These are phyloP conservation scores for Gastrophryne carolinensis DNA, from an alignment of 2,797 vertebrate species.

Conservation along the genomic window DNA sequence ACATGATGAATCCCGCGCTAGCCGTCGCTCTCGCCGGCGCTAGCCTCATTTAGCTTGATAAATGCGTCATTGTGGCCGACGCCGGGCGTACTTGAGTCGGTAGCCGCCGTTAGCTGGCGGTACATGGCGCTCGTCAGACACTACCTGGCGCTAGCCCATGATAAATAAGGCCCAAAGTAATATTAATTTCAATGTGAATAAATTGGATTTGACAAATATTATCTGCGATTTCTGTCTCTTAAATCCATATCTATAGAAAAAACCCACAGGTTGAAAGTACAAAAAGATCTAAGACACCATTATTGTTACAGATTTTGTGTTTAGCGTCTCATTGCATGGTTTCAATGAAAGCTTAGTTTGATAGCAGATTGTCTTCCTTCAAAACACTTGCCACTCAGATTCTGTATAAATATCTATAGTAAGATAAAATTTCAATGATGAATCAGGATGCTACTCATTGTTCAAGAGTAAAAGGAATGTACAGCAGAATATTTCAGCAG, in stretches of 20 bases:
- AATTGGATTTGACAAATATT: too few species aligned
- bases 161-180: too few species aligned
- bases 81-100: too few species aligned
- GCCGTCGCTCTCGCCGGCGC: too few species aligned
- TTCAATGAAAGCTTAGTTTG: constrained; percentile 13
- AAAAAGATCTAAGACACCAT: constrained; percentile 1
- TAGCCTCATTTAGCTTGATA: too few species aligned
- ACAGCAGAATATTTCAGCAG: neutral
- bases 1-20: too few species aligned
- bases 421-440: neutral
- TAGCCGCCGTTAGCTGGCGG: too few species aligned
- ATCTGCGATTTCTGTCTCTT: constrained; percentile 27
- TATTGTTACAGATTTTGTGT: constrained; percentile 20
- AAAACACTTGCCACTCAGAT: neutral
- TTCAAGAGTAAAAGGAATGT: neutral
- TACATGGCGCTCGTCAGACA: too few species aligned
- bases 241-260: too few species aligned
- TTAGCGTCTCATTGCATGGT: neutral
- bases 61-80: too few species aligned
- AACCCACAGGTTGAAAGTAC: constrained; percentile 31
- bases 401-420: neutral
- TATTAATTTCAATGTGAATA: too few species aligned
- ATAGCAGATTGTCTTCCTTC: neutral
- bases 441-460: neutral
- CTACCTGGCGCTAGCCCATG: too few species aligned